phyloP scores from a whole-genome alignment of 1,140 invertebrate species.

The Stegodyphus mimosarum region DNA sequence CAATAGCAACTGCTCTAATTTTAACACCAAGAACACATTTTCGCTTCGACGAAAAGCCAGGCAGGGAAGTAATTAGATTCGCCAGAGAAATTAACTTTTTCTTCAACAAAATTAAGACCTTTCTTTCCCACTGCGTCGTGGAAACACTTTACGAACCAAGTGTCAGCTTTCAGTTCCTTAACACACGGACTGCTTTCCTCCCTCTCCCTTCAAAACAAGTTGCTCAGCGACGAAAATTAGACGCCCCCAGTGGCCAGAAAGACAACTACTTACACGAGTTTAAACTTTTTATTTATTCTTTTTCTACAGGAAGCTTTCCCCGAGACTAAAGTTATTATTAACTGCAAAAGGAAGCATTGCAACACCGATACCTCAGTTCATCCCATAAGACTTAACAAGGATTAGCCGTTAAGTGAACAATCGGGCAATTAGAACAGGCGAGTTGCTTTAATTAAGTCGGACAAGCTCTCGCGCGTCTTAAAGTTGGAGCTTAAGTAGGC shows the following conservation, averaged over 20 bases:
- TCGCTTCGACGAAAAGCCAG: no score
- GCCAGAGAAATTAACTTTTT: constrained; percentile 49
- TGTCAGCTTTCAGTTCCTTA: constrained; percentile 10
- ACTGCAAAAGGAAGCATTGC: background rate
- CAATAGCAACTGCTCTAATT: no score
- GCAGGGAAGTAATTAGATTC: constrained; percentile 43
- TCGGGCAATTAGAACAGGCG: constrained; percentile 39
- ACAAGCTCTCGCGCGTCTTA: background rate
- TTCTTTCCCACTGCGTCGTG: background rate
- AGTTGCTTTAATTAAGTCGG: constrained; percentile 43
- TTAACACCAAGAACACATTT: no score
- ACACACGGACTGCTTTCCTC: constrained; percentile 5
- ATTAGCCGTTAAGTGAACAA: constrained; percentile 51
- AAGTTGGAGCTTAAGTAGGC: background rate
- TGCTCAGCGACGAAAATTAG: constrained; percentile 21
- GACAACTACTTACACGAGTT: background rate
- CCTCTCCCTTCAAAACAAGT: constrained; percentile 7
- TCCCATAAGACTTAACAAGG: constrained; percentile 11
- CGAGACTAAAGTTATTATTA: background rate
- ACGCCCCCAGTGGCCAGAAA: constrained; percentile 10
- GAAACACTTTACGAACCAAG: constrained; percentile 45
- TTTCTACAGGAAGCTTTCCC: background rate
- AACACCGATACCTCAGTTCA: background rate
- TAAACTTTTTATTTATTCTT: background rate
- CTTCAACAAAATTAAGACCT: constrained; percentile 23